Evolutionary conservation across 1,140 invertebrate genomes (phyloP).

Genomic region (Globodera ellingtonae): DNA sequence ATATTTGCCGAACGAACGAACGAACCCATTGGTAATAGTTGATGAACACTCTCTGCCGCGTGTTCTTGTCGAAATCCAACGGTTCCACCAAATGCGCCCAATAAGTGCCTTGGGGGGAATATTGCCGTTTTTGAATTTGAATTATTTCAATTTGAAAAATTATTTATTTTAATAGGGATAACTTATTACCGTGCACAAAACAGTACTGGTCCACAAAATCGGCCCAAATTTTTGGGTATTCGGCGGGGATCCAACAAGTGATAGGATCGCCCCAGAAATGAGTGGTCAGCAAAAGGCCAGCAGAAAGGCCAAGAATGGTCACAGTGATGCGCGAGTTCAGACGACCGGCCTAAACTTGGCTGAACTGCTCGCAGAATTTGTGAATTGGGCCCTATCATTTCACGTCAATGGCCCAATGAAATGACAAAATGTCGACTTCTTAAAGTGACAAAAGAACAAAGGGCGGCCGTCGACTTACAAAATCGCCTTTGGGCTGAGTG

Average conservation of each 20-base stretch:
- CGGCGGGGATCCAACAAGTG: slow-evolving; percentile 63
- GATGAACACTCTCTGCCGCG: slow-evolving; percentile 49
- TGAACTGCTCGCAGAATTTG: neutral
- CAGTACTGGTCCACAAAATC: slow-evolving; percentile 65
- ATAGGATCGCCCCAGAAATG: slow-evolving; percentile 65
- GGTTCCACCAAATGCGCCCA: slow-evolving; percentile 56
- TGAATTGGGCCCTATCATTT: too few species aligned
- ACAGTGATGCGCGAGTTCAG: slow-evolving; percentile 62
- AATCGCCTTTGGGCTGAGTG: slow-evolving; percentile 63
- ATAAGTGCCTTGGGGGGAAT: slow-evolving; percentile 52
- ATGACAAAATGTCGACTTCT: neutral
- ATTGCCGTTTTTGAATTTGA: neutral
- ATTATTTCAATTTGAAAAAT: neutral
- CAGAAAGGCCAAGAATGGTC: slow-evolving; percentile 52
- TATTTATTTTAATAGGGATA: neutral
- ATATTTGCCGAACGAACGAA: neutral
- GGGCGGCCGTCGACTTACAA: slow-evolving; percentile 49
- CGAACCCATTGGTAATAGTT: slow-evolving; percentile 64
- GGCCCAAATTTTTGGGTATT: slow-evolving; percentile 59
- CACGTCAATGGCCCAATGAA: neutral
- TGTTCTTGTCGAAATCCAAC: slow-evolving; percentile 53
- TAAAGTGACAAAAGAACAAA: neutral
- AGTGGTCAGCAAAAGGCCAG: slow-evolving; percentile 56
- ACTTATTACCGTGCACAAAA: slow-evolving; percentile 53
- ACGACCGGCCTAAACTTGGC: slow-evolving; percentile 58